These are phyloP conservation scores for Hipparchia semele DNA, from an alignment of 2,888 invertebrate genomes.

Conservation along the genomic window DNA sequence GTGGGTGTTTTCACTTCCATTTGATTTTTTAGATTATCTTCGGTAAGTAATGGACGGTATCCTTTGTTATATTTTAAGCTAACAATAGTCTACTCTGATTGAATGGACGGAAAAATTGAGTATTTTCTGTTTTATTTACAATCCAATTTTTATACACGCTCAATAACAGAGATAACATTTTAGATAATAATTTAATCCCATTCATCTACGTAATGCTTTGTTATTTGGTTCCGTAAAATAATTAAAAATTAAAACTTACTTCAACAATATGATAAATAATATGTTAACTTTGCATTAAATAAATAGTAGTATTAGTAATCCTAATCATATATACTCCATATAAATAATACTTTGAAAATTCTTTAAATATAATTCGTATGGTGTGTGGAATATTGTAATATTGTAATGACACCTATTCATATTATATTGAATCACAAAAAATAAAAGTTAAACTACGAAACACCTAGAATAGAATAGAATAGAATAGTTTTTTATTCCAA, in stretches of 20 bases:
- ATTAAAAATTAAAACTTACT: not conserved
- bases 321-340: too few species aligned
- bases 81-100: constrained; percentile 25
- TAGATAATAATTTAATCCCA: not conserved
- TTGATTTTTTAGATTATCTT: constrained; percentile 24
- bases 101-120: constrained; percentile 16
- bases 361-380: too few species aligned
- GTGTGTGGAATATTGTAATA: too few species aligned
- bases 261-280: not conserved
- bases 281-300: too few species aligned
- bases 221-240: not conserved
- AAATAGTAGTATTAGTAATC: too few species aligned
- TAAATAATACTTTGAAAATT: too few species aligned
- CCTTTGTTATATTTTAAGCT: constrained; percentile 26
- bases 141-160: constrained; percentile 10
- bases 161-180: not conserved
- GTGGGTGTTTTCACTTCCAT: constrained; percentile 15
- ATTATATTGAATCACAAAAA: too few species aligned
- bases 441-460: too few species aligned
- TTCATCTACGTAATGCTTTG: not conserved
- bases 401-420: not conserved
- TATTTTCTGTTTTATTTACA: constrained; percentile 21
- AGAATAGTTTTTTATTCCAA: too few species aligned
- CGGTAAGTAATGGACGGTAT: constrained; percentile 10
- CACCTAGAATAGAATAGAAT: too few species aligned